phyloP scores from a whole-genome alignment of 2,113 vertebrate genomes.

The Rissa tridactyla region DNA sequence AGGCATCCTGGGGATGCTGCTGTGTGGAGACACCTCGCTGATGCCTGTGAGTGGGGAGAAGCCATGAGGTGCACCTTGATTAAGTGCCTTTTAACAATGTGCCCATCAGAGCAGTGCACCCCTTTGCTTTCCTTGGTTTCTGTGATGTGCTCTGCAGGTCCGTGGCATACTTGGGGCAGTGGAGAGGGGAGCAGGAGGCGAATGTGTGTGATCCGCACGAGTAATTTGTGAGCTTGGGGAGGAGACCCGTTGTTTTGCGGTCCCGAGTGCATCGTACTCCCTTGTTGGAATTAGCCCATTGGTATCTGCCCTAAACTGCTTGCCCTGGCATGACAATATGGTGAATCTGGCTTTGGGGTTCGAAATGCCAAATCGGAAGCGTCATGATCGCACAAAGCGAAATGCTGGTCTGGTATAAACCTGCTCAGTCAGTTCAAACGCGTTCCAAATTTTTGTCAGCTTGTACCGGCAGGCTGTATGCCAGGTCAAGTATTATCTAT shows the following conservation, averaged over 20 bases:
- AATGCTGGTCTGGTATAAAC: neutral
- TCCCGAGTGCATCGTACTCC: neutral
- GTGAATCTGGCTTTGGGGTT: neutral
- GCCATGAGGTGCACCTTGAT: neutral
- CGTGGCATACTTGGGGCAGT: neutral
- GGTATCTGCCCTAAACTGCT: neutral
- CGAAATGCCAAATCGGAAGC: neutral
- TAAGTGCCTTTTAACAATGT: neutral
- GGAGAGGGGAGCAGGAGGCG: neutral
- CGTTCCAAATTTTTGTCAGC: neutral
- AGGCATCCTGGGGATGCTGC: neutral
- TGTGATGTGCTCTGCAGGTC: neutral
- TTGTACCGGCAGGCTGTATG: neutral
- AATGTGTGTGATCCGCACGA: neutral
- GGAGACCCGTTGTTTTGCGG: neutral
- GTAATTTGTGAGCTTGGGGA: neutral
- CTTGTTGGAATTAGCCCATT: neutral
- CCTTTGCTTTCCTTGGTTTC: neutral
- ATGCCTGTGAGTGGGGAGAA: neutral
- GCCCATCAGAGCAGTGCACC: rapidly evolving
- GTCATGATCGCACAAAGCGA: rapidly evolving
- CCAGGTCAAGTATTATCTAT: neutral
- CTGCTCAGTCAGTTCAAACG: neutral
- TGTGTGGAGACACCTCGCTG: neutral
- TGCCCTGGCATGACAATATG: neutral